These are phyloP conservation scores for Ascidia mentula DNA, from an alignment of 23 tunicate genomes.

Conservation along the genomic window DNA sequence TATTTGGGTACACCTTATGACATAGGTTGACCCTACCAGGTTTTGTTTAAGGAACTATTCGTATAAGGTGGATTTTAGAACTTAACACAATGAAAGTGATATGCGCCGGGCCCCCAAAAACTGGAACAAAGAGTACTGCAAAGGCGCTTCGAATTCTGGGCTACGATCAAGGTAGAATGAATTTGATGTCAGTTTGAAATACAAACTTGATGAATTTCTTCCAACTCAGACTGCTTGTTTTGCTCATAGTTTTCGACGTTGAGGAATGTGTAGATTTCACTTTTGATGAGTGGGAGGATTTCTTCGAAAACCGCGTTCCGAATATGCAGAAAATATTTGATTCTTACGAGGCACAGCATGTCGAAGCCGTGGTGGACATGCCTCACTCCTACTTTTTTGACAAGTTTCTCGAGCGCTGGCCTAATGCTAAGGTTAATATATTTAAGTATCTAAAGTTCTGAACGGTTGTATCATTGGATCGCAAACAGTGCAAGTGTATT, in stretches of 20 bases:
- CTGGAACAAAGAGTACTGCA: conserved; percentile 66
- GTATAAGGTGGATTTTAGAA: no score
- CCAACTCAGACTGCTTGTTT: no score
- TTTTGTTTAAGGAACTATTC: no score
- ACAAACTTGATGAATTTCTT: no score
- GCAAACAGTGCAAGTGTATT: no score
- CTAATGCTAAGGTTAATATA: conserved; percentile 55
- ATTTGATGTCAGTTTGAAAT: no score
- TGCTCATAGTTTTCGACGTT: background rate
- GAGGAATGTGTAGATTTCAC: background rate
- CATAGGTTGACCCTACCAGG: no score
- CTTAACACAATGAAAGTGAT: conserved; percentile 35
- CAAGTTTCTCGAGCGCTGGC: conserved; percentile 52
- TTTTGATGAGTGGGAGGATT: background rate
- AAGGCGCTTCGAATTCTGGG: conserved; percentile 58
- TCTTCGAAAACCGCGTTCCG: conserved; percentile 7
- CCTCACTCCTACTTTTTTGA: conserved; percentile 79
- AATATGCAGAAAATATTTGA: conserved; percentile 38
- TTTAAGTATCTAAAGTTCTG: no score
- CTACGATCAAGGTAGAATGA: conserved; percentile 41
- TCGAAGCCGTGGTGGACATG: conserved; percentile 71
- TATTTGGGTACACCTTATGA: no score
- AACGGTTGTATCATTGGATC: no score
- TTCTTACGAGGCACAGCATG: conserved; percentile 26
- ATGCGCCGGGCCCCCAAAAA: conserved; percentile 77